Percentiles rank a stretch among this genome's conserved stretches.
Conservation (phyloP, 2,797 vertebrate genomes). For the Crocodylus rhombifer region DNA sequence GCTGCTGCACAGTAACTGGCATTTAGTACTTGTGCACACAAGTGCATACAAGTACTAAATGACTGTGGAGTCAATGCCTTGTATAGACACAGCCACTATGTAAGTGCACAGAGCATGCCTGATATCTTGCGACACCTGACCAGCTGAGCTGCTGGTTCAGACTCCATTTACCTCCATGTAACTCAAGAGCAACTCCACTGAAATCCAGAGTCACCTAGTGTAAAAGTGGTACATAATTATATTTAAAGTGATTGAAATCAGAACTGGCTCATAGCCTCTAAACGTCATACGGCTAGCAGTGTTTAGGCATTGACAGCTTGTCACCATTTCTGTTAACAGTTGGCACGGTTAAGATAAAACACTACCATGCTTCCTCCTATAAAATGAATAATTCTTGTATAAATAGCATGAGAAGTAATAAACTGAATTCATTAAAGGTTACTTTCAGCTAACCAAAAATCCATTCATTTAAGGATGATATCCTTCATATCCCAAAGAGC, state of each 20-base stretch:
- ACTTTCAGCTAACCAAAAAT: neutral
- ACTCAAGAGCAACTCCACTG: neutral
- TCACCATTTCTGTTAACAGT: neutral
- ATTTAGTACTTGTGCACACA: too few relatives aligned
- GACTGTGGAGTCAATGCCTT: too few relatives aligned
- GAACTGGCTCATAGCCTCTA: constrained; percentile 2
- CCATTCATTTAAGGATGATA: constrained; percentile 3
- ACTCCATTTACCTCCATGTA: neutral
- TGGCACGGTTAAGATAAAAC: neutral
- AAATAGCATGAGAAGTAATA: neutral
- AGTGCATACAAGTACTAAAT: too few relatives aligned
- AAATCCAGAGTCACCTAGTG: constrained; percentile 1
- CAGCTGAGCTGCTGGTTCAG: neutral
- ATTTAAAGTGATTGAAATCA: neutral
- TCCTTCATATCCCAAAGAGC: neutral
- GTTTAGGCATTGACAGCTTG: constrained; percentile 16
- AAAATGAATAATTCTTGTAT: neutral
- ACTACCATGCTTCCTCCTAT: neutral
- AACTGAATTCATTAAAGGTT: neutral
- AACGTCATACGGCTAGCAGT: neutral
- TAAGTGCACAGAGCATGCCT: neutral
- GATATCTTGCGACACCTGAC: neutral
- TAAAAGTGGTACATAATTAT: constrained; percentile 11
- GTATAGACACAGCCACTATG: too few relatives aligned
- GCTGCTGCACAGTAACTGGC: too few relatives aligned